phyloP scores from a whole-genome alignment of 2,113 vertebrate species.

The Raja brachyura region DNA sequence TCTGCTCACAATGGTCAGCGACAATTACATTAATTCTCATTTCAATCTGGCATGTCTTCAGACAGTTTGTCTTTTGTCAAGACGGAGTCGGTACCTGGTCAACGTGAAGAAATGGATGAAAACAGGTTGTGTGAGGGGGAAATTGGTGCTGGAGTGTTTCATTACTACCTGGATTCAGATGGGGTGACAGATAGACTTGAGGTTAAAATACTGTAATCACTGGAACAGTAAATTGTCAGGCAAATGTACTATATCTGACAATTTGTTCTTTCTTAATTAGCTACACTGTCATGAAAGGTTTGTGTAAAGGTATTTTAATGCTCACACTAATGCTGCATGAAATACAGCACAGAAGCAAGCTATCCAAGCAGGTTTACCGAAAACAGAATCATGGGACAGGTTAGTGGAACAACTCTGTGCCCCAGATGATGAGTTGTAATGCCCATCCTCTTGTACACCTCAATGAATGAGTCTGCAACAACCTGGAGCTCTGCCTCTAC shows the following conservation, averaged over 20 bases:
- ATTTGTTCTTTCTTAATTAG: not conserved
- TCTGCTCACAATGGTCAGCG: constrained; percentile 11
- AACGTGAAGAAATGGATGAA: constrained; percentile 11
- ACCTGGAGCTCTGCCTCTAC: no score
- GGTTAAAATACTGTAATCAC: constrained; percentile 5
- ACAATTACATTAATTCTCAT: constrained; percentile 22
- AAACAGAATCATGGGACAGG: not conserved
- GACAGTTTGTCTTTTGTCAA: constrained; percentile 14
- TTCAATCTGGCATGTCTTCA: constrained; percentile 3
- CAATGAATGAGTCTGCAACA: no score
- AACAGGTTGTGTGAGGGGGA: not conserved
- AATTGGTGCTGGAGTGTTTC: not conserved
- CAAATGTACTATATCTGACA: no score
- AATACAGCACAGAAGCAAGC: not conserved
- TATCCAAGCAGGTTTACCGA: not conserved
- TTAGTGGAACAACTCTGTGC: no score
- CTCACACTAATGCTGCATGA: not conserved
- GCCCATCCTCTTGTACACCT: no score
- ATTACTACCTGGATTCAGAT: constrained; percentile 12
- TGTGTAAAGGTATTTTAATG: not conserved
- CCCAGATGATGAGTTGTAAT: no score
- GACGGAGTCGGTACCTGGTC: constrained; percentile 23
- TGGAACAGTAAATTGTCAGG: not conserved
- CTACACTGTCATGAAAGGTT: not conserved
- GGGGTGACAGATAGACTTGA: not conserved